Evolutionary conservation across 2,113 vertebrate species (phyloP).

Genomic region (Phrynosoma blainvillii): DNA sequence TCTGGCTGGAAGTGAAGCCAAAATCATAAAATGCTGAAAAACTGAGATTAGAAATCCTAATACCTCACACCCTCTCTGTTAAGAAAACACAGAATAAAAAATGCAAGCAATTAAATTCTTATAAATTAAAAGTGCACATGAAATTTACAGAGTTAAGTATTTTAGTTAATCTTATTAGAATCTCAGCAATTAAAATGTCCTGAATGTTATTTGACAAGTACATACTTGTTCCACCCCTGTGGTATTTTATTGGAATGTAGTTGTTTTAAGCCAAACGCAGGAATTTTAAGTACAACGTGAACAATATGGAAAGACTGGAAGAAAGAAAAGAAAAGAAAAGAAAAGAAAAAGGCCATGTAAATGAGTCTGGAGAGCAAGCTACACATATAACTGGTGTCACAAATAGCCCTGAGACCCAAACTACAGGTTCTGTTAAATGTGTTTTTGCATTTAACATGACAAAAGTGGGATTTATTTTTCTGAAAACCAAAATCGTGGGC

Average conservation of each 20-base stretch:
- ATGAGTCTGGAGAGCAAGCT: background rate
- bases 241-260: constrained; percentile 54
- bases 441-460: background rate
- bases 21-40: background rate
- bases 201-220: constrained; percentile 53
- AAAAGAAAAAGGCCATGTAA: background rate
- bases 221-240: constrained; percentile 44
- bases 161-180: constrained; percentile 43
- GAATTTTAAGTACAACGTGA: constrained; percentile 31
- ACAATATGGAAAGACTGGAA: background rate
- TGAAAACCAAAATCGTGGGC: background rate
- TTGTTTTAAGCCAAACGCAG: constrained; percentile 40
- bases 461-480: no score
- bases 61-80: background rate
- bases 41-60: background rate
- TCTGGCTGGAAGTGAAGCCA: background rate
- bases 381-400: background rate
- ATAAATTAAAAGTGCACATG: constrained; percentile 25
- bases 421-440: background rate
- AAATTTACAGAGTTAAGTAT: constrained; percentile 35
- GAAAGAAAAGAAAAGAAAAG: background rate
- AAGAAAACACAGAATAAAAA: background rate
- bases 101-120: constrained; percentile 6
- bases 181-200: constrained; percentile 36
- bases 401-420: background rate